Percentiles rank a stretch among this genome's conserved stretches.
These are phyloP conservation scores for Eurypyga helias DNA, from an alignment of 2,113 vertebrate genomes.

Conservation along the genomic window DNA sequence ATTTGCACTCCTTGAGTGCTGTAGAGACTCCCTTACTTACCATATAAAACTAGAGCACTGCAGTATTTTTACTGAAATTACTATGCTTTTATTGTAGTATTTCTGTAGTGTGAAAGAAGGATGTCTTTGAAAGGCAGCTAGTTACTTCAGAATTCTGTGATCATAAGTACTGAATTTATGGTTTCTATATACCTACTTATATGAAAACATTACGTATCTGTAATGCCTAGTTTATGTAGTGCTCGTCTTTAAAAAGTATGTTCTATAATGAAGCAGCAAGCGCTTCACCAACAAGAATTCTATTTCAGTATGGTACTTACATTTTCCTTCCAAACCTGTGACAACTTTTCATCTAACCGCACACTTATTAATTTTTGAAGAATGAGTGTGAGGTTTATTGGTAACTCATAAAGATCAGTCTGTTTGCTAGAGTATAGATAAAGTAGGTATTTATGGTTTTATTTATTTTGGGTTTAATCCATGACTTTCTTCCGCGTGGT, in stretches of 20 bases:
- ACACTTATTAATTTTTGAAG: not conserved
- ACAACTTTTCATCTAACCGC: not conserved
- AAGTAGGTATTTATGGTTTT: not conserved
- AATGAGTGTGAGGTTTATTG: not conserved
- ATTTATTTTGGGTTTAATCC: not conserved
- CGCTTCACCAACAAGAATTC: not conserved
- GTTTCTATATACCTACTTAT: not conserved
- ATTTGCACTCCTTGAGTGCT: not conserved
- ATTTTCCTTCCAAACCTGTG: not conserved
- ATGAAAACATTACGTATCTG: not conserved
- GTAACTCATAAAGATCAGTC: not conserved
- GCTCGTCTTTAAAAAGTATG: not conserved
- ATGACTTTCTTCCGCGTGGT: not conserved
- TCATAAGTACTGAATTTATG: not conserved
- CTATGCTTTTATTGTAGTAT: not conserved
- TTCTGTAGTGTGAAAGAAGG: not conserved
- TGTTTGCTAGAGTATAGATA: not conserved
- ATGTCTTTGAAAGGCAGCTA: not conserved
- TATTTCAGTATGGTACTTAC: not conserved
- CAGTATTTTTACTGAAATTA: not conserved
- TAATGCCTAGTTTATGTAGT: not conserved
- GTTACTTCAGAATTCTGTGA: not conserved
- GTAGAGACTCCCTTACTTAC: not conserved
- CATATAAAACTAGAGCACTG: not conserved
- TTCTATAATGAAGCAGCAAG: not conserved